Base-by-base conservation (phyloP, 2,113 vertebrate species). In the Scopus umbretta region DNA sequence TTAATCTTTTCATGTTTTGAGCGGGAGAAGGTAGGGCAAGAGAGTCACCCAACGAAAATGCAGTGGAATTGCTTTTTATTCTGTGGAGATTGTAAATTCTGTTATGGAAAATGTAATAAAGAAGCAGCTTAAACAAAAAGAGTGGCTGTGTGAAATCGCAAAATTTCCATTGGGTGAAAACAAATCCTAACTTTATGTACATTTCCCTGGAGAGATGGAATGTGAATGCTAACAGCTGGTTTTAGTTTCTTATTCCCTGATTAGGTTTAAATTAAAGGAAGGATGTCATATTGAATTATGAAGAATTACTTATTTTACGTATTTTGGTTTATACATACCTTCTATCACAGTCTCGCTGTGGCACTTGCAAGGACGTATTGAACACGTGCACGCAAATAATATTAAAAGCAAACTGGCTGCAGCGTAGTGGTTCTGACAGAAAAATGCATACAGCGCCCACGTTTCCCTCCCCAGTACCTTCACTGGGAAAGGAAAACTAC, bases 161-260 rank as follows among this genome's bases (percentile, higher is more conserved):
- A 84, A 74, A 96, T 90, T 96, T 96, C 95, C 95, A 95, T 80
- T 89, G 95, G 97, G 96, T 97, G 92, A 97, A 97, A 96, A 97
- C 88, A 94, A 96, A 97, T 95, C 96, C 94, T 82, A 94, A 97
- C 92, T 97, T 97, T 87, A 97, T 95, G 90, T 90, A 94, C 78
- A 9, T 94, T 84, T 97, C 96, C 94, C 92, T 2, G 2, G 94
- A 87, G 96, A 97, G 74, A 95, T 80, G 91, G 95, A 97, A 97
- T 62, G 92, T 94, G 96, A 97, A 95, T 91, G 92, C 96, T 95
- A 94, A 90, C 96, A 97, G 97, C 86, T 97, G 97, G 2, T 96
- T 95, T 97, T 91, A 94, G 91, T 97, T 97, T 97, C 95, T 97
- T 96, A 97, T 95, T 96, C 94, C 94, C 91, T 97, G 94, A 97